Evolutionary conservation across 2,888 invertebrate species (phyloP), one percentile per base, ranked within the genome.

Genomic region (Helobdella robusta): DNA sequence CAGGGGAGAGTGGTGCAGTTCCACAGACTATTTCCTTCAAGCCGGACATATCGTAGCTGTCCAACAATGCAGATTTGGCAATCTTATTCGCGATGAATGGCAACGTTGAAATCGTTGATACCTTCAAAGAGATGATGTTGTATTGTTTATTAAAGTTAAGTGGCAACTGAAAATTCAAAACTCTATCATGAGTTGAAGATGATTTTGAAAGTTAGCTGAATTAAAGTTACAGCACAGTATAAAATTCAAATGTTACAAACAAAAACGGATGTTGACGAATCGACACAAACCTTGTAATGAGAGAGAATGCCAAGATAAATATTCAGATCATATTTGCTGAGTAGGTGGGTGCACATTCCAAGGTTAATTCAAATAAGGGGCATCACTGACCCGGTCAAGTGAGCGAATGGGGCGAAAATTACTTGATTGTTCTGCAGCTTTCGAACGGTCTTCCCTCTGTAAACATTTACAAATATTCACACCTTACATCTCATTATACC

Each of bases 1-100:
- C 40, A 4, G 35, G 44, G 36, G 34, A 32, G 52, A 65, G 36
- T 5, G 59, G 65, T 8, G 65, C 65, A 23, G 65, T 65, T 32
- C 65, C 65, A 23, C 65, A 65, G 18, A 65, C 36, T 25, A 65
- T 59, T 36, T 65, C 65, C 35, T 46, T 60, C 4, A 48, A 30
- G 20, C 52, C n/a, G 15, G 11, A 25, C 52, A 63, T 32, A 52
- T 63, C 63, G 36, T 52, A 54, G 6, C 48, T 61, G 28, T 28
- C n/a, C 6, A 48, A 44, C 48, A 46, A 44, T 6, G 61, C 30
- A 15, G 61, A 44, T 8, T 61, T 61, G 2, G 61, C 61, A 28
- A 61, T 28, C 8, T 28, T 30, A 15, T 48, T 48, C 25, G 61
- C 61, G 18, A 61, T 40, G n/a, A 23, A 23, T 11, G 61, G 61